Percentiles rank a stretch among this genome's conserved stretches.
phyloP scores from a whole-genome alignment of 2,888 invertebrate genomes.

The Drosophila kanekoi region DNA sequence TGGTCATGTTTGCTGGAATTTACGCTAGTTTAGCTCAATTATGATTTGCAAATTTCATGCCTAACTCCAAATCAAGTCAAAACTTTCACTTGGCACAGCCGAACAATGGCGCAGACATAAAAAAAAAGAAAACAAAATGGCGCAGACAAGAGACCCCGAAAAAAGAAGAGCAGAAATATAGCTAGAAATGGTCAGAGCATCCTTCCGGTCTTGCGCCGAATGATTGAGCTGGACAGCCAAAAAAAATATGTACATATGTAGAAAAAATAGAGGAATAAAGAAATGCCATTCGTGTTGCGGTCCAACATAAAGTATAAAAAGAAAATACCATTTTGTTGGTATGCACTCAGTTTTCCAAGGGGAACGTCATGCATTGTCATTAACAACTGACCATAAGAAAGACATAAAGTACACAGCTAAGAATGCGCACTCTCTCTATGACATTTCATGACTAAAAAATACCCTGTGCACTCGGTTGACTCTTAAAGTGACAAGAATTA shows the following conservation, averaged over 20 bases:
- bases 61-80: slow-evolving; percentile 27
- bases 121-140: slow-evolving; percentile 52
- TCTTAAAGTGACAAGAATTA: no score
- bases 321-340: slow-evolving; percentile 17
- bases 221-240: slow-evolving; percentile 34
- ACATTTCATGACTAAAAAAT: neutral
- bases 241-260: neutral
- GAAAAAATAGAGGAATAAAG: slow-evolving; percentile 2
- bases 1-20: slow-evolving; percentile 15
- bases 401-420: slow-evolving; percentile 29
- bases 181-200: slow-evolving; percentile 36
- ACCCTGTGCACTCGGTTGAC: neutral
- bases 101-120: slow-evolving; percentile 59
- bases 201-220: slow-evolving; percentile 64
- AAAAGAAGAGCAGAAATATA: slow-evolving; percentile 4
- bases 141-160: slow-evolving; percentile 36
- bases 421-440: neutral
- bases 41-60: slow-evolving; percentile 45
- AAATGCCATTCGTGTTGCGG: slow-evolving; percentile 17
- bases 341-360: slow-evolving; percentile 14
- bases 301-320: slow-evolving; percentile 7
- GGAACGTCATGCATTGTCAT: slow-evolving; percentile 43
- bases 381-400: slow-evolving; percentile 50
- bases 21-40: slow-evolving; percentile 60
- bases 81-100: slow-evolving; percentile 67